Evolutionary conservation across 2,113 vertebrate genomes (phyloP).

Genomic region (Loxodonta africana): DNA sequence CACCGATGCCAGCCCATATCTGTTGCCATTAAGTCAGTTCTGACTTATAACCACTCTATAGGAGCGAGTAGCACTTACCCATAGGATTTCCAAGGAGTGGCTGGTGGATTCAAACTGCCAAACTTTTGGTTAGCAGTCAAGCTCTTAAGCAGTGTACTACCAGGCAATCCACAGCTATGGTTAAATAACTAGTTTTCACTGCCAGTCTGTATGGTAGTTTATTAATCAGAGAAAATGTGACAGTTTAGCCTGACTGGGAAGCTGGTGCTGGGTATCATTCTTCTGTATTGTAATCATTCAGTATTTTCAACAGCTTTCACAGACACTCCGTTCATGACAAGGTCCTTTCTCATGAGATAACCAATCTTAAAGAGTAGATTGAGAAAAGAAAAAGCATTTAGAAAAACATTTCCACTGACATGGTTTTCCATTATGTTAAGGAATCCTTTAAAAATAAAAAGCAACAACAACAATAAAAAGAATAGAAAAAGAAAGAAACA

Average conservation of each 20-base stretch:
- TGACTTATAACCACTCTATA: no score
- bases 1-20: neutral
- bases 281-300: conserved; percentile 59
- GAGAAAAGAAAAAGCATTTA: conserved; percentile 70
- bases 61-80: no score
- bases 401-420: conserved; percentile 39
- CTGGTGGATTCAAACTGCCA: no score
- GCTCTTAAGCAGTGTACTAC: no score
- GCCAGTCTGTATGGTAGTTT: conserved; percentile 50
- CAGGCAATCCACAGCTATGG: neutral
- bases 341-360: conserved; percentile 65
- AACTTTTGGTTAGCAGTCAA: no score
- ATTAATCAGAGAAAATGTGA: conserved; percentile 51
- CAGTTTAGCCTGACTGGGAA: conserved; percentile 47
- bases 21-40: no score
- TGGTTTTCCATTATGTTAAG: conserved; percentile 56
- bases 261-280: conserved; percentile 37
- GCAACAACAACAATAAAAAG: neutral
- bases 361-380: conserved; percentile 57
- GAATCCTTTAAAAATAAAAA: conserved; percentile 2
- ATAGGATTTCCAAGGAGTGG: no score
- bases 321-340: conserved; percentile 58
- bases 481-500: neutral
- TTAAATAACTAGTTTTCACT: conserved; percentile 49
- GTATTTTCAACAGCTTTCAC: conserved; percentile 68